Percentiles rank a stretch among this genome's conserved stretches.
phyloP scores from a whole-genome alignment of 2,888 invertebrate genomes.

The Heliconius hortense region DNA sequence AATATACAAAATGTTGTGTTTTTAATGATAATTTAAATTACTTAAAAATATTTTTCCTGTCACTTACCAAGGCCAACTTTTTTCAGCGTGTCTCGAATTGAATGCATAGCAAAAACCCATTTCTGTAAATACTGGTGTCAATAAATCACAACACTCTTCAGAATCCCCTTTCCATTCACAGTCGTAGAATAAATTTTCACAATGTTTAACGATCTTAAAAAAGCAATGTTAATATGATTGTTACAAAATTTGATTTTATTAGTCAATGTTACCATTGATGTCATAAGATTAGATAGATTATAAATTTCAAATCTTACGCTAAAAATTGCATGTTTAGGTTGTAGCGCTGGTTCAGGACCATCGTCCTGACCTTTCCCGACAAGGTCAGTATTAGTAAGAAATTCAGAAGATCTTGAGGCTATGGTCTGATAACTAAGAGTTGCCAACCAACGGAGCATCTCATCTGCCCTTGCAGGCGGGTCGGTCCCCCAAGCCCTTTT shows the following conservation, averaged over 20 bases:
- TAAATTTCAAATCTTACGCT: constrained; percentile 52
- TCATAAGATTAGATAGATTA: not conserved
- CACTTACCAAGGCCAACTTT: constrained; percentile 78
- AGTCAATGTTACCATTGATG: too few relatives aligned
- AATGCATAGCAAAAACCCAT: constrained; percentile 88
- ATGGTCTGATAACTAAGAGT: constrained; percentile 71
- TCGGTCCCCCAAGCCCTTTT: constrained; percentile 58
- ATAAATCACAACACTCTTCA: constrained; percentile 84
- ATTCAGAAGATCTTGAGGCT: constrained; percentile 55
- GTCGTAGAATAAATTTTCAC: constrained; percentile 82
- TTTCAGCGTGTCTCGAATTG: constrained; percentile 84
- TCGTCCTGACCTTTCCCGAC: constrained; percentile 49
- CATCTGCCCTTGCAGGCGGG: constrained; percentile 60
- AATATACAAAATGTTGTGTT: not conserved
- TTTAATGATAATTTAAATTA: not conserved
- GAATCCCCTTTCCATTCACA: constrained; percentile 87
- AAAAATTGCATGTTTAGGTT: constrained; percentile 69
- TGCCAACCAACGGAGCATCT: constrained; percentile 71
- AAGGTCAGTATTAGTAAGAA: constrained; percentile 55
- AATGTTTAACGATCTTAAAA: constrained; percentile 81
- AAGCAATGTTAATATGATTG: not conserved
- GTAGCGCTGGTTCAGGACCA: constrained; percentile 48
- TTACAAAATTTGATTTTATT: too few relatives aligned
- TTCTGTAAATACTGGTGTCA: constrained; percentile 88
- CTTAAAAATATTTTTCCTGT: not conserved